A percentile compares a stretch with the other conserved stretches of the same genome.
phyloP scores from a whole-genome alignment of 2,113 vertebrate genomes.

The Paralichthys olivaceus region DNA sequence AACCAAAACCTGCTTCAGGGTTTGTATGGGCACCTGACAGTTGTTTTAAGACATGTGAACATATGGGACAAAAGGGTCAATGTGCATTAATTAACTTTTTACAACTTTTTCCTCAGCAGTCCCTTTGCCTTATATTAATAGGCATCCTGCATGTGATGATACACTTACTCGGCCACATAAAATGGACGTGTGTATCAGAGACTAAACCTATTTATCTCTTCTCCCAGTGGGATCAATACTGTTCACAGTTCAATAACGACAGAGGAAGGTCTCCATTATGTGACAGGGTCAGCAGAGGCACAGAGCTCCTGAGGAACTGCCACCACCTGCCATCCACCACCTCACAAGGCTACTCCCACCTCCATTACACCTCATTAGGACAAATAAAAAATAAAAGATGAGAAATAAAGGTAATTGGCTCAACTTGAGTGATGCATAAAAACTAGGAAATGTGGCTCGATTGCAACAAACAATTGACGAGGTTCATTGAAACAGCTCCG shows the following conservation, averaged over 20 bases:
- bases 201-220: neutral
- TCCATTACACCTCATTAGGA: slow-evolving; percentile 47
- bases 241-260: slow-evolving; percentile 56
- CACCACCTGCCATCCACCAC: slow-evolving; percentile 62
- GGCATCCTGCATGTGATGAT: neutral
- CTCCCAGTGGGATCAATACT: slow-evolving; percentile 46
- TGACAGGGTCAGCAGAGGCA: slow-evolving; percentile 20
- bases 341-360: slow-evolving; percentile 27
- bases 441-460: slow-evolving; percentile 36
- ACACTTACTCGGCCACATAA: neutral
- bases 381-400: slow-evolving; percentile 20
- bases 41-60: too few relatives aligned
- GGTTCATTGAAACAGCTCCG: neutral
- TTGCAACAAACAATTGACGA: neutral
- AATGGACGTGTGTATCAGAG: neutral
- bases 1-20: too few relatives aligned
- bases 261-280: slow-evolving; percentile 51
- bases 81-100: too few relatives aligned
- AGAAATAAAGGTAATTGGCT: slow-evolving; percentile 40
- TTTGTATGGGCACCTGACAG: too few relatives aligned
- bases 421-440: slow-evolving; percentile 25
- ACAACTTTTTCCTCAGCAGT: too few relatives aligned
- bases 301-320: slow-evolving; percentile 38
- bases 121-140: too few relatives aligned
- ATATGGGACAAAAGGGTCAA: too few relatives aligned